Conservation (phyloP, 2,888 invertebrate species). For the Ochlodes sylvanus region DNA sequence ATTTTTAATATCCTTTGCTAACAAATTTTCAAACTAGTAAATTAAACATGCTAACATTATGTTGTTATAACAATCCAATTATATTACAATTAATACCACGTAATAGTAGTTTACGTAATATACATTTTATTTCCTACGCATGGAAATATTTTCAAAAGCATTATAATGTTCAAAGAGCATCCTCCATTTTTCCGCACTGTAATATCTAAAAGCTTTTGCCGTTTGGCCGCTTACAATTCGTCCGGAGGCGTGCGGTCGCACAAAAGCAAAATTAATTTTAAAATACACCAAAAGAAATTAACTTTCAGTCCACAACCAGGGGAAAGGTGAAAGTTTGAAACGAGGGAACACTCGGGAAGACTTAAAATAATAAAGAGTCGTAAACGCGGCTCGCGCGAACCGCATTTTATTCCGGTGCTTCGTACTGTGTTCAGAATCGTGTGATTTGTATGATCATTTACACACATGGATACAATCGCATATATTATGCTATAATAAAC, state of each 20-base stretch:
- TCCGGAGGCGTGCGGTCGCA: constrained; percentile 74
- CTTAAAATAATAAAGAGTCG: constrained; percentile 80
- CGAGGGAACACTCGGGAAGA: constrained; percentile 72
- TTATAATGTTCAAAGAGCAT: constrained; percentile 62
- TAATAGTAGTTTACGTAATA: background rate
- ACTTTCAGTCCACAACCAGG: constrained; percentile 70
- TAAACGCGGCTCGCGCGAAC: constrained; percentile 58
- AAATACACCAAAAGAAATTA: constrained; percentile 84
- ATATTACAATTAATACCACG: background rate
- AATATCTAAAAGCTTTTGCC: constrained; percentile 74
- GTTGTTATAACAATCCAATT: background rate
- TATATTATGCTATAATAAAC: background rate
- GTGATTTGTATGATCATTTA: constrained; percentile 27
- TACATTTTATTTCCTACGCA: constrained; percentile 17
- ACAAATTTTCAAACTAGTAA: too few species aligned
- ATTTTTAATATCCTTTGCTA: too few species aligned
- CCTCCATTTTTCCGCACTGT: constrained; percentile 65
- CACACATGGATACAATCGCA: constrained; percentile 7
- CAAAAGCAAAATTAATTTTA: constrained; percentile 84
- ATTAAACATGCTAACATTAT: too few species aligned
- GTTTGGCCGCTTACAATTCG: constrained; percentile 71
- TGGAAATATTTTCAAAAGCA: constrained; percentile 52
- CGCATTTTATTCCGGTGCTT: constrained; percentile 57
- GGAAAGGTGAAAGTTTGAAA: constrained; percentile 75
- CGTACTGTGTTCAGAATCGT: constrained; percentile 46